Conservation (phyloP, 1,140 invertebrate species). For the Drosophila ironensis region DNA sequence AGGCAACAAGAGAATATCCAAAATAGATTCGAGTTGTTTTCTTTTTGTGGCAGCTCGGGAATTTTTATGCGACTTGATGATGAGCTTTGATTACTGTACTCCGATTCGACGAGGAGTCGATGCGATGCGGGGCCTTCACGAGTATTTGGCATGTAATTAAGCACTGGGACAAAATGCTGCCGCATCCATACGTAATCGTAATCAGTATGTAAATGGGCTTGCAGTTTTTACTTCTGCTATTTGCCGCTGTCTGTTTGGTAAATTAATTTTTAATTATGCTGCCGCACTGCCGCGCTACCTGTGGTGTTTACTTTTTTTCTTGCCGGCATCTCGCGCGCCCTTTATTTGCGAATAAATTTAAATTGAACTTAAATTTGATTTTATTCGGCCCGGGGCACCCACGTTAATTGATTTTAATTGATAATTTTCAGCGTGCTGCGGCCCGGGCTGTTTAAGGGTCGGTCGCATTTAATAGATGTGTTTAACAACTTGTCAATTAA, state of each 20-base stretch:
- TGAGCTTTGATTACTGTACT: slow-evolving; percentile 9
- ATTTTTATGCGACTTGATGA: slow-evolving; percentile 25
- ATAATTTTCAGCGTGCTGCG: slow-evolving; percentile 42
- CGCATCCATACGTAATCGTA: slow-evolving; percentile 26
- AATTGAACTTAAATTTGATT: slow-evolving; percentile 33
- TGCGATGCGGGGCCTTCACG: too few species aligned
- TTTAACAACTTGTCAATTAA: slow-evolving; percentile 72
- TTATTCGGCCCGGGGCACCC: not conserved
- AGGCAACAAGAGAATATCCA: slow-evolving; percentile 12
- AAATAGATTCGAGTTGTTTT: slow-evolving; percentile 20
- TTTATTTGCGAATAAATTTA: slow-evolving; percentile 30
- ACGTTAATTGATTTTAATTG: slow-evolving; percentile 71
- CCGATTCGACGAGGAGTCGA: too few species aligned
- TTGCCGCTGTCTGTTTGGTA: slow-evolving; percentile 35
- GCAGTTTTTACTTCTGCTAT: slow-evolving; percentile 12
- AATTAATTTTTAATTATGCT: slow-evolving; percentile 76
- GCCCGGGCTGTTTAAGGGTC: slow-evolving; percentile 20
- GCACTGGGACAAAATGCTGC: too few species aligned
- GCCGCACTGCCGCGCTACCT: slow-evolving; percentile 12
- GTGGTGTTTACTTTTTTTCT: slow-evolving; percentile 71
- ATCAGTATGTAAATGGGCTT: slow-evolving; percentile 7
- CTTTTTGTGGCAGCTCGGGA: slow-evolving; percentile 4
- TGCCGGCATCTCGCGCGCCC: slow-evolving; percentile 40
- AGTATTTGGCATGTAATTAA: too few species aligned
- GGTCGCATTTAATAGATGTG: slow-evolving; percentile 49